Base-by-base conservation (phyloP, 2,888 invertebrate genomes). In the Gymnosoma rotundatum region DNA sequence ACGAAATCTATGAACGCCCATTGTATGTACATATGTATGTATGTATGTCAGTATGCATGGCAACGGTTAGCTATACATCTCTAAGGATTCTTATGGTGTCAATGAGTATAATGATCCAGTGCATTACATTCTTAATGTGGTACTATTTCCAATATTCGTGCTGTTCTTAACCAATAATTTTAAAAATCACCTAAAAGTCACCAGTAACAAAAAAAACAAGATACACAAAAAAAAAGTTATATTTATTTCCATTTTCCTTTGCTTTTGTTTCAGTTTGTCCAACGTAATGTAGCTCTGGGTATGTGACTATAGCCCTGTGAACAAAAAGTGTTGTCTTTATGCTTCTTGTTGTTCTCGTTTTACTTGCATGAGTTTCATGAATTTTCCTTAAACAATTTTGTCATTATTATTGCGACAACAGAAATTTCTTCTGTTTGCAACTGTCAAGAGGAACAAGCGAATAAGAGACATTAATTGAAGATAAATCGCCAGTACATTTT, bases 81-180 rank as follows among this genome's bases (percentile, higher is more conserved):
- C 75, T 42, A 36, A 76, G 81, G 80, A 79, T 83, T 79, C 83
- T 72, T 54, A 42, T 54, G 64, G 83, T 83, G 83, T 83, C 80
- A 76, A 83, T 83, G 79, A 75, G 75, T 61, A 56, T 50, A 79
- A 83, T 83, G 72, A 83, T 67, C 72, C 75, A 83, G 83, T 79
- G 80, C 76, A 83, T 83, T 83, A 83, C 67, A 56, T 72, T 79
- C 79, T 75, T 80, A 80, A 80, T 80, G 83, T 75, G 63, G 67
- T 76, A 80, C 45, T 83, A 83, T 70, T 79, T 69, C 36, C 64
- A 48, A 64, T 67, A 63, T 74, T 74, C 78, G 70, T 81, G 52
- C 58, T 76, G 64, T 42, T 66, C 38, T n/a, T 14, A 64, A 58
- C 18, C 32, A 70, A 36, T 14, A 32, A 38, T 12, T 58, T 14